Conservation (phyloP, 2,888 invertebrate genomes). For the Clostera curtula region DNA sequence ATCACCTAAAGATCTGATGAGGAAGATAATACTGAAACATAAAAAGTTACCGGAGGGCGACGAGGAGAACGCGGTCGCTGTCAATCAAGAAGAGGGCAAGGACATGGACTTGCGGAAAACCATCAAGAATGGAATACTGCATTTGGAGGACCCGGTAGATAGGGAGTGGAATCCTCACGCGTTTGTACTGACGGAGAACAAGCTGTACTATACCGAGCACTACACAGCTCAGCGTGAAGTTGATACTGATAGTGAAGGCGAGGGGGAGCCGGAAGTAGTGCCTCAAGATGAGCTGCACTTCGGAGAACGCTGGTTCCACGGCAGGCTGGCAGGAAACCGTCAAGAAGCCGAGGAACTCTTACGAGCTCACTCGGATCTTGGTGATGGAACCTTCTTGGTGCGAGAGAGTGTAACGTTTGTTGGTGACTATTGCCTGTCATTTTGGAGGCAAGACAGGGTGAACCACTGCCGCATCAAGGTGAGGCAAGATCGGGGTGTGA, state of each 20-base stretch:
- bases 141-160: conserved; percentile 91
- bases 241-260: conserved; percentile 77
- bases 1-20: conserved; percentile 85
- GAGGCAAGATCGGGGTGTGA: conserved; percentile 90
- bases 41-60: conserved; percentile 94
- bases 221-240: conserved; percentile 65
- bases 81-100: conserved; percentile 75
- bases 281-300: conserved; percentile 93
- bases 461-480: conserved; percentile 95
- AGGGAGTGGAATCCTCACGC: conserved; percentile 95
- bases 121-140: conserved; percentile 91
- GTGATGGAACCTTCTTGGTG: conserved; percentile 94
- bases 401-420: conserved; percentile 96
- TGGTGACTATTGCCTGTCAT: conserved; percentile 95
- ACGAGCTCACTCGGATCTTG: conserved; percentile 84
- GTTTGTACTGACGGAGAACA: conserved; percentile 91
- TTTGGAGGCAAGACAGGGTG: conserved; percentile 92
- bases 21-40: conserved; percentile 90
- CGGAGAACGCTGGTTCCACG: conserved; percentile 96
- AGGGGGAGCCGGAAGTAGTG: conserved; percentile 76
- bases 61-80: conserved; percentile 79
- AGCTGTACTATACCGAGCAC: conserved; percentile 90
- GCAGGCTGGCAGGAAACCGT: conserved; percentile 85
- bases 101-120: conserved; percentile 88
- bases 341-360: conserved; percentile 87